Evolutionary conservation across 2,888 invertebrate genomes (phyloP), one percentile per base, ranked within the genome.

Genomic region (Stegana nigrithorax): DNA sequence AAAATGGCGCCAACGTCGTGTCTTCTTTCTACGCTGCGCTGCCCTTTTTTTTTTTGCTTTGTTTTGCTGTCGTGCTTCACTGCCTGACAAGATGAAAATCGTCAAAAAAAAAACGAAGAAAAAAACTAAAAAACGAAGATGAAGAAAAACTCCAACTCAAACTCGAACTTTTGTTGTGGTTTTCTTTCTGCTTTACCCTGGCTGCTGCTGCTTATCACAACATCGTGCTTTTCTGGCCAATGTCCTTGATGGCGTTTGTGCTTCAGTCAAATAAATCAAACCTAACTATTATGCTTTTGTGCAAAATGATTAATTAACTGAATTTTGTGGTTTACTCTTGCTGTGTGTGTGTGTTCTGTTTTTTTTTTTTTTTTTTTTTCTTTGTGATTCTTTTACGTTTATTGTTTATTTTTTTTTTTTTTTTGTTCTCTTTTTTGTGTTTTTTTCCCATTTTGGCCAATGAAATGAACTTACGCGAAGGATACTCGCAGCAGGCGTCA

Each of bases 281-380:
- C 67, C 69, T 75, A 73, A 75, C 75, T 75, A 76, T 72, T 74
- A 51, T 29, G 8, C 29, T 70, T 70, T 69, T 27, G 67, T 45
- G 23, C 58, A 66, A 63, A 75, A 75, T 75, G 75, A 75, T 75
- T 75, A 75, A 75, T 75, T 75, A 78, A 76, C 76, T 75, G 76
- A 73, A 78, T 73, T 78, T 73, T 71, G 68, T 69, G 78, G 75
- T 39, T 39, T 36, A n/a, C n/a, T n/a, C n/a, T n/a, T n/a, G n/a
- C n/a, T n/a, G n/a, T n/a, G n/a, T n/a, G n/a, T n/a, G n/a, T n/a
- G n/a, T n/a, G n/a, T n/a, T n/a, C n/a, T n/a, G n/a, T n/a, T n/a
- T n/a, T n/a, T n/a, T n/a, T n/a, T n/a, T n/a, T n/a, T n/a, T n/a
- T n/a, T n/a, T n/a, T n/a, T n/a, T n/a, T n/a, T n/a, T n/a, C n/a